Percentiles rank a stretch among this genome's conserved stretches.
These are phyloP conservation scores for Microtus oregoni DNA, from an alignment of 2,113 vertebrate genomes.

Conservation along the genomic window DNA sequence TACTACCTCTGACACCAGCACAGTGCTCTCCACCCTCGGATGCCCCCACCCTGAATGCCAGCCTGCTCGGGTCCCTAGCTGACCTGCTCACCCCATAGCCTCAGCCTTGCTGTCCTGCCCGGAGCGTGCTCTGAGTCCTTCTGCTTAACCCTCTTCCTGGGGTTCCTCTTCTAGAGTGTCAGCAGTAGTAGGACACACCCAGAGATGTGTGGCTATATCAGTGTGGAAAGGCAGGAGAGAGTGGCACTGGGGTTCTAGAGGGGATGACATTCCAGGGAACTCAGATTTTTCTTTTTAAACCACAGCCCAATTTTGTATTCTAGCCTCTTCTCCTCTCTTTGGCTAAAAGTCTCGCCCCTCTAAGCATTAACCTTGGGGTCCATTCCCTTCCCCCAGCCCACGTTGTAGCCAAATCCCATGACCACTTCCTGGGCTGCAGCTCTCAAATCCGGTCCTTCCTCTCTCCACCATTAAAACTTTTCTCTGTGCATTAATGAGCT, in stretches of 20 bases:
- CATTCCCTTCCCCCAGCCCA: neutral
- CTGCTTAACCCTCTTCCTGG: neutral
- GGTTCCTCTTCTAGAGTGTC: neutral
- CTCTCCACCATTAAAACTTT: conserved; percentile 52
- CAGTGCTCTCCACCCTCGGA: neutral
- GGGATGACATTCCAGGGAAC: neutral
- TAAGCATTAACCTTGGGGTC: neutral
- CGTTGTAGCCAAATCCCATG: conserved; percentile 45
- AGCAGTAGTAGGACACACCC: neutral
- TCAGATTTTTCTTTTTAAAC: neutral
- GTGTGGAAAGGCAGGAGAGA: neutral
- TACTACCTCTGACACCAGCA: conserved; percentile 58
- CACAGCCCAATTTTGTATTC: neutral
- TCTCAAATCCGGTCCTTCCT: conserved; percentile 63
- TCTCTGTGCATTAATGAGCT: conserved; percentile 81
- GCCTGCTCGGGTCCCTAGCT: neutral
- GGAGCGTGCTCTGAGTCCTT: neutral
- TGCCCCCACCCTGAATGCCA: neutral
- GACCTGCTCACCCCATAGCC: neutral
- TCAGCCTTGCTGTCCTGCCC: neutral
- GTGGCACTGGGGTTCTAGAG: neutral
- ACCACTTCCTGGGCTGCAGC: conserved; percentile 49
- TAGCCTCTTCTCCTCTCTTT: neutral
- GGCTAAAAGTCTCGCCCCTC: neutral
- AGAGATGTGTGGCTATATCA: neutral